These are phyloP conservation scores for Capreolus pygargus DNA, from an alignment of 2,113 vertebrate genomes.

Conservation along the genomic window DNA sequence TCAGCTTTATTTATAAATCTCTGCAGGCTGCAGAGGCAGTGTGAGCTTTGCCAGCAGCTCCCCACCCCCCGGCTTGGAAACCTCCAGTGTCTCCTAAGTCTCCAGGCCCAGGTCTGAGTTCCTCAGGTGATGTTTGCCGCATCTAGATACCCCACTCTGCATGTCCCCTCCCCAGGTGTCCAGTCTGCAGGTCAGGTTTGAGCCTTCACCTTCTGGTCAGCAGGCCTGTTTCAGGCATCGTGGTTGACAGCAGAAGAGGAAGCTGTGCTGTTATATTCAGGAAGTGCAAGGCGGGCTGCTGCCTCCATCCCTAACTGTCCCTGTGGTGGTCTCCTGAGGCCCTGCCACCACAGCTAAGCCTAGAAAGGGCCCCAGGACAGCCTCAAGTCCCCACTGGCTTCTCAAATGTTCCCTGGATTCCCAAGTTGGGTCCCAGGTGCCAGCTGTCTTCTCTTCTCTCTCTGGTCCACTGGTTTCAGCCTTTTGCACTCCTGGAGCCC, in stretches of 20 bases:
- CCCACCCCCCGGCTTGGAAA: accelerated
- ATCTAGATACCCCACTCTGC: constrained; percentile 32
- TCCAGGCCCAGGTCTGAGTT: not conserved
- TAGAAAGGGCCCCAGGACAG: not conserved
- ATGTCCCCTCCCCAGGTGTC: constrained; percentile 52
- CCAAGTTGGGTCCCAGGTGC: not conserved
- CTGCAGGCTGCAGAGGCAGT: not conserved
- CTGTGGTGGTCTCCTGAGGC: not conserved
- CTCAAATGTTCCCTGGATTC: not conserved
- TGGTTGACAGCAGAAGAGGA: not conserved
- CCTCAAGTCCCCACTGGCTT: accelerated
- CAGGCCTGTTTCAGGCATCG: not conserved
- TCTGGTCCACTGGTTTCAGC: not conserved
- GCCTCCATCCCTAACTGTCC: not conserved
- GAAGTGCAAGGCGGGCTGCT: not conserved
- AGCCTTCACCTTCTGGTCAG: not conserved
- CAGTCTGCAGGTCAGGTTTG: not conserved
- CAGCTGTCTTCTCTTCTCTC: not conserved
- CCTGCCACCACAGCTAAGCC: not conserved
- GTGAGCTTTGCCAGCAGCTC: not conserved
- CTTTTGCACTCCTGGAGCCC: constrained; percentile 54
- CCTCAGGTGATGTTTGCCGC: not conserved
- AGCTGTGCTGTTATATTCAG: not conserved
- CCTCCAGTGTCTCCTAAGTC: not conserved
- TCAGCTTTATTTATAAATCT: constrained; percentile 16